Evolutionary conservation across 2,113 vertebrate species (phyloP).

Genomic region (Triplophysa siluroides): DNA sequence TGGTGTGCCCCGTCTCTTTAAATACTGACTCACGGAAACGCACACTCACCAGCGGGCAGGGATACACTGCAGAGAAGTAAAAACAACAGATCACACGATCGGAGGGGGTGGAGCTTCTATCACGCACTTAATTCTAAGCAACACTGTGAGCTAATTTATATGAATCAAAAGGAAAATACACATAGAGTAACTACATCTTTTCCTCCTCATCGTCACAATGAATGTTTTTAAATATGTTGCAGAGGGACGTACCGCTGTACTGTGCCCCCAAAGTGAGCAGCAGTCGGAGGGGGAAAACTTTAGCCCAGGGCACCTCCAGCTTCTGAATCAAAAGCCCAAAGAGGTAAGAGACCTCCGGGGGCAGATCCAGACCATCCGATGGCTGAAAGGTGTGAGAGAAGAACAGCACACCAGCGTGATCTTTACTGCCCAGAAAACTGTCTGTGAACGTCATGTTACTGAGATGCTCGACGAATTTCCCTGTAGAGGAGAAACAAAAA

Average conservation of each 20-base stretch:
- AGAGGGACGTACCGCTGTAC: conserved; percentile 76
- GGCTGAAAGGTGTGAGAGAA: conserved; percentile 85
- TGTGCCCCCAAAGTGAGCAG: conserved; percentile 88
- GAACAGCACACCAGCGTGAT: conserved; percentile 92
- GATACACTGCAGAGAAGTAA: conserved; percentile 80
- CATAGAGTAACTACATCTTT: not conserved
- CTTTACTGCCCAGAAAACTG: conserved; percentile 85
- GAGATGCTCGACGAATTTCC: conserved; percentile 85
- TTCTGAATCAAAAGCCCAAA: conserved; percentile 91
- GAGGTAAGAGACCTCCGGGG: conserved; percentile 81
- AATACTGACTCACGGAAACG: conserved; percentile 86
- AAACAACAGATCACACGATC: conserved; percentile 3
- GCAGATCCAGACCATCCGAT: conserved; percentile 77
- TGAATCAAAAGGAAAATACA: too few relatives aligned
- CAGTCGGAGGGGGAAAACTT: conserved; percentile 91
- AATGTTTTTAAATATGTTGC: not conserved
- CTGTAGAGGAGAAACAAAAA: conserved; percentile 65
- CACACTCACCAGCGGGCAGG: conserved; percentile 79
- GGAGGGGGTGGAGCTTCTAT: not conserved
- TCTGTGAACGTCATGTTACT: conserved; percentile 89
- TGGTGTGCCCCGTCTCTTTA: conserved; percentile 89
- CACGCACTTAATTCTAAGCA: too few relatives aligned
- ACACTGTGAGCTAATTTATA: too few relatives aligned
- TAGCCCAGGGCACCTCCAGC: conserved; percentile 93
- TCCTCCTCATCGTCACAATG: not conserved